phyloP scores from a whole-genome alignment of 2,113 vertebrate genomes.

The Propithecus coquereli region DNA sequence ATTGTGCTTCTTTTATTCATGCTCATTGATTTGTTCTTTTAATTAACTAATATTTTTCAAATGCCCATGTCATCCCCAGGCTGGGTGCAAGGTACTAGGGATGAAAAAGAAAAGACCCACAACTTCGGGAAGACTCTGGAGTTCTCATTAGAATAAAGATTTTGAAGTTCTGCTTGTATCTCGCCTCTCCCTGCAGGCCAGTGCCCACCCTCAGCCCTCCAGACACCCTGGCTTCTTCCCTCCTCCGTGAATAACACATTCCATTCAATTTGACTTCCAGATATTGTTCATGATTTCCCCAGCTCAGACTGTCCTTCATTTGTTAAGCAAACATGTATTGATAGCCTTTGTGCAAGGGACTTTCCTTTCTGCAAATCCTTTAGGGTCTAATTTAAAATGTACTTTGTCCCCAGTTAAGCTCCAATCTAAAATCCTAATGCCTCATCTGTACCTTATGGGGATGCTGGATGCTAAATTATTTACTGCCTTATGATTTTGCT shows the following conservation, averaged over 20 bases:
- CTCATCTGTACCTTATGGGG: neutral
- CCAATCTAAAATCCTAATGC: neutral
- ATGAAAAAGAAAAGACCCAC: neutral
- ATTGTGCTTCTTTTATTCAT: neutral
- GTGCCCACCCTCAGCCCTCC: fast-evolving
- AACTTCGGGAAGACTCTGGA: neutral
- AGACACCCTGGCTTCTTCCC: neutral
- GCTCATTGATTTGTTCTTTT: neutral
- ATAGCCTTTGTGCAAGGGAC: neutral
- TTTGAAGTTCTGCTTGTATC: neutral
- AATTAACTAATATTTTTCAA: neutral
- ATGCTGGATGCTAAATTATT: neutral
- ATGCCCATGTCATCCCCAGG: neutral
- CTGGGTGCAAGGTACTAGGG: neutral
- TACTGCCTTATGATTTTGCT: neutral
- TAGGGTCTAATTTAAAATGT: neutral
- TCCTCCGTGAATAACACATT: neutral
- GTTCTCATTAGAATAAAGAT: neutral
- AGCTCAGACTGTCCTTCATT: neutral
- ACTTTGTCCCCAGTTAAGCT: neutral
- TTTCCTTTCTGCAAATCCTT: neutral
- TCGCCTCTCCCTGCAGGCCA: neutral
- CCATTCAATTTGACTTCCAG: neutral
- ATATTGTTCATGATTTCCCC: neutral
- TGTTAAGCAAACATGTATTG: neutral